Base-by-base conservation (phyloP, 2,113 vertebrate species). In the Callochromis pleurospilus region DNA sequence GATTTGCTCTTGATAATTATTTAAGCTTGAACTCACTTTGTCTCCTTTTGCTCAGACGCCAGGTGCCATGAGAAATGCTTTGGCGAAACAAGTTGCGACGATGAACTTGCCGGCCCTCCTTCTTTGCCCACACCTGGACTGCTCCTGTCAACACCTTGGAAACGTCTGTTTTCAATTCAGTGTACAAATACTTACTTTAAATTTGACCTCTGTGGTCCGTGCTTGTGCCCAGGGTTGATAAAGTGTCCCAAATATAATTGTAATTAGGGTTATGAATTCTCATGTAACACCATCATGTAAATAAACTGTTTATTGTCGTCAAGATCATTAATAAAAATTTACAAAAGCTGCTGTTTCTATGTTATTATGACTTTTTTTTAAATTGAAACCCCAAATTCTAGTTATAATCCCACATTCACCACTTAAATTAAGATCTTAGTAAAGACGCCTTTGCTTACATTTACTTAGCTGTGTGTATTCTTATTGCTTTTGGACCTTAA, bases 401-500 rank as follows among this genome's bases (percentile, higher is more conserved):
- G 70, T 31, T n/a, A 7, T 31, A 77, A 77, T 49, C 26, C 70
- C 70, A 49, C 24, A 31, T n/a, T 77, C 6, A 0, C 70, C 24
- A 77, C 70, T 77, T 31, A 49, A 77, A 77, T 13, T 77, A 1
- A 49, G 24, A 75, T 75, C 10, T 38, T 13, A 5, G 60, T 47
- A 19, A 75, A 75, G 4, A 49, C 24, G 1, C 0, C 24, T 73
- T 73, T 73, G 21, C 21, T 75, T 55, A 80, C 6, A 80, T 80
- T 49, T 19, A 49, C 24, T 77, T 49, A 12, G 19, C 33, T 38
- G 60, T 65, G 60, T 38, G 60, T 31, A 49, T 77, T 77, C 15
- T 77, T 31, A 77, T 49, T 77, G 70, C 42, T 8, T 77, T 77
- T 49, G 45, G 88, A 65, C 6, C 79, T 79, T 62, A 75, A 49